Conservation (phyloP, 2,888 invertebrate species). For the Dermolepida albohirtum region DNA sequence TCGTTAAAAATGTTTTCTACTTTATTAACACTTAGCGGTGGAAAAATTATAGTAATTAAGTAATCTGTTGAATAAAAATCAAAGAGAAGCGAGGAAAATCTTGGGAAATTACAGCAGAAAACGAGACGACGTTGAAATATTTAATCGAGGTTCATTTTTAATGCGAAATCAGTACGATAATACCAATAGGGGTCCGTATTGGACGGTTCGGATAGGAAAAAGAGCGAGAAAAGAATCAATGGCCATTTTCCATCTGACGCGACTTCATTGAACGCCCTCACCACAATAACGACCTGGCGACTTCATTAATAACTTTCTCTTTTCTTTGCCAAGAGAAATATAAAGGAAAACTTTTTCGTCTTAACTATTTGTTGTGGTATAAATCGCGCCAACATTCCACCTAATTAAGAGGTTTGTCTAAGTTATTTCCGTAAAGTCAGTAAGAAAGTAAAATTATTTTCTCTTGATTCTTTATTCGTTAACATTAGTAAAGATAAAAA, state of each 20-base stretch:
- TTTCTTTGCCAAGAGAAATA: constrained; percentile 15
- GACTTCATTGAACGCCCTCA: constrained; percentile 7
- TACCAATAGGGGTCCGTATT: constrained; percentile 8
- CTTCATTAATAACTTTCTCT: constrained; percentile 38
- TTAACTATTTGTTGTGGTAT: constrained; percentile 27
- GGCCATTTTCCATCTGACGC: constrained; percentile 16
- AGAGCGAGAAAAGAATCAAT: constrained; percentile 12
- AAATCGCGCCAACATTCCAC: constrained; percentile 4
- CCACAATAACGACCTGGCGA: constrained; percentile 16
- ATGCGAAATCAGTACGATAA: constrained; percentile 20
- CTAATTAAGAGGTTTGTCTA: constrained; percentile 9
- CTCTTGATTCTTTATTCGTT: no score
- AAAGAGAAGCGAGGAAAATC: background rate
- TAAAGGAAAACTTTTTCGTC: constrained; percentile 19
- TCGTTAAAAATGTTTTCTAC: no score
- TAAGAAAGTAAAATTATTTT: background rate
- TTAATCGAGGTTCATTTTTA: constrained; percentile 19
- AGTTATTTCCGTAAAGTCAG: background rate
- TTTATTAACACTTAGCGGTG: no score
- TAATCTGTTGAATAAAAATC: constrained; percentile 4
- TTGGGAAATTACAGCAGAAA: constrained; percentile 9
- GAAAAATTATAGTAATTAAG: background rate
- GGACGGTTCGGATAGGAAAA: constrained; percentile 11
- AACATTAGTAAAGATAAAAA: no score
- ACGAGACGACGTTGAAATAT: constrained; percentile 2